phyloP scores from a whole-genome alignment of 64 coral and sea anemone species.

The Dendronephthya gigantea region DNA sequence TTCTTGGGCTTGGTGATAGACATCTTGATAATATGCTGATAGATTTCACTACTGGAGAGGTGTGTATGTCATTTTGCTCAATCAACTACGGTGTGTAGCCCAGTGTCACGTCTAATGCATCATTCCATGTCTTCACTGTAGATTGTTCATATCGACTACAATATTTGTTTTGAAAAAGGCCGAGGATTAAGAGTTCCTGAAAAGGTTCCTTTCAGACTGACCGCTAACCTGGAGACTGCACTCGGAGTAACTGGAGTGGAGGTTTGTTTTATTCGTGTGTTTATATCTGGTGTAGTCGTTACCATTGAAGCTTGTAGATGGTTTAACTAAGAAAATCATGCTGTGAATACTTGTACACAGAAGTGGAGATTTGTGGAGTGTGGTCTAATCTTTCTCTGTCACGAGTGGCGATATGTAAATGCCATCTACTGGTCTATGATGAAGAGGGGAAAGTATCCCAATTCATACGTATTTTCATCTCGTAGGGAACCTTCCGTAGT shows the following conservation, averaged over 20 bases:
- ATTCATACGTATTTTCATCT: background rate
- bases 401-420: too few species aligned
- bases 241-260: constrained; percentile 93
- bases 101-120: too few species aligned
- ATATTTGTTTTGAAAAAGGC: constrained; percentile 98
- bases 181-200: constrained; percentile 82
- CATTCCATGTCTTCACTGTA: constrained; percentile 21
- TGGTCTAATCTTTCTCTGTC: too few species aligned
- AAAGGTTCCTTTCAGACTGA: constrained; percentile 95
- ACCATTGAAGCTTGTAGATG: too few species aligned
- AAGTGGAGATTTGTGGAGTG: too few species aligned
- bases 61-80: too few species aligned
- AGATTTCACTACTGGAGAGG: constrained; percentile 97
- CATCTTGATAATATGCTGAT: constrained; percentile 99
- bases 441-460: too few species aligned
- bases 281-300: too few species aligned
- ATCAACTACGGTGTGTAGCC: background rate
- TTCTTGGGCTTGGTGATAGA: constrained; percentile 85
- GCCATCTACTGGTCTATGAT: too few species aligned
- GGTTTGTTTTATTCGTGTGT: constrained; percentile 23
- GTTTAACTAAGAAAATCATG: too few species aligned
- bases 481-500: constrained; percentile 1
- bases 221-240: constrained; percentile 83
- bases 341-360: too few species aligned
- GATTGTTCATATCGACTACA: constrained; percentile 99